phyloP scores from a whole-genome alignment of 2,113 vertebrate genomes.

The Burhinus bistriatus region DNA sequence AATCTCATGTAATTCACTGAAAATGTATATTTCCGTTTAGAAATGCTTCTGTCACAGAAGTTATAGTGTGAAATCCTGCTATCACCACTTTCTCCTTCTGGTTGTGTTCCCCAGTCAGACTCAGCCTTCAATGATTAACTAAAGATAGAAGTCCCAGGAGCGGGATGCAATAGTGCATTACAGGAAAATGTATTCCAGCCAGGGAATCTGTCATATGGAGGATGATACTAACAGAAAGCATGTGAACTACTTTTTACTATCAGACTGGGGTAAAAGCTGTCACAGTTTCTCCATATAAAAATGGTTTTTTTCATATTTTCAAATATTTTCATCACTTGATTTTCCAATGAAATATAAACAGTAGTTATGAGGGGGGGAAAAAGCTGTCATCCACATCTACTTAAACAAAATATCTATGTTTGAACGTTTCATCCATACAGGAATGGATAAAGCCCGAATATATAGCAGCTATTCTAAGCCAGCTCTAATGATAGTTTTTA shows the following conservation, averaged over 20 bases:
- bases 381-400: neutral
- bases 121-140: neutral
- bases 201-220: neutral
- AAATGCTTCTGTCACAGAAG: neutral
- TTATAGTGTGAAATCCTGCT: neutral
- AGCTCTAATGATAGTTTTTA: neutral
- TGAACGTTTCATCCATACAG: neutral
- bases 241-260: neutral
- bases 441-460: neutral
- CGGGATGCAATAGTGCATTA: neutral
- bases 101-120: neutral
- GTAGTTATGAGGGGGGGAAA: neutral
- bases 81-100: neutral
- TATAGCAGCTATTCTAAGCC: neutral
- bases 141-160: neutral
- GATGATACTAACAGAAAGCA: neutral
- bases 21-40: neutral
- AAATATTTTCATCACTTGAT: neutral
- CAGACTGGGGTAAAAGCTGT: conserved; percentile 6
- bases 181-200: neutral
- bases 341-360: neutral
- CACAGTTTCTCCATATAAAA: neutral
- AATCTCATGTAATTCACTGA: neutral
- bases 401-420: neutral
- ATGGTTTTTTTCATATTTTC: neutral